Percentiles rank a stretch among this genome's conserved stretches.
Conservation (phyloP, 1,140 invertebrate genomes). For the Drosophila busckii region DNA sequence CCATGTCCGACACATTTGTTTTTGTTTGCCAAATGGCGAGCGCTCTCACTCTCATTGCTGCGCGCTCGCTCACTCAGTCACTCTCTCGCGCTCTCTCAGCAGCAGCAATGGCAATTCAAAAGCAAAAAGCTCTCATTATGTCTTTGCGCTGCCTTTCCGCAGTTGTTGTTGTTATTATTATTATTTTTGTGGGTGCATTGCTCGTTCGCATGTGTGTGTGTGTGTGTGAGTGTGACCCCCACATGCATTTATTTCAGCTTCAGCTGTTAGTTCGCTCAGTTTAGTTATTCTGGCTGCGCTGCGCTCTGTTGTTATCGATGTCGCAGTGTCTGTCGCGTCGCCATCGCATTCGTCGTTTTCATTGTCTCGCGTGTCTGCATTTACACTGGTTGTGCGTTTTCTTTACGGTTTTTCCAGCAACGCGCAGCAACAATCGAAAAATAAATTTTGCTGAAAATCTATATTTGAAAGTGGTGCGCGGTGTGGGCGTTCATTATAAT, state of each 20-base stretch:
- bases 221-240: constrained; percentile 24
- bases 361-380: constrained; percentile 53
- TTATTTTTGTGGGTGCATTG: constrained; percentile 62
- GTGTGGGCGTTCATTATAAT: too few relatives aligned
- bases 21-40: constrained; percentile 22
- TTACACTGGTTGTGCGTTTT: constrained; percentile 45
- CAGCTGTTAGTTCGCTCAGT: constrained; percentile 48
- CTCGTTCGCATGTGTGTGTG: constrained; percentile 17
- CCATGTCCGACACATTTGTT: constrained; percentile 27
- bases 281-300: constrained; percentile 45
- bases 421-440: constrained; percentile 14
- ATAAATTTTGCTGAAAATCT: constrained; percentile 35
- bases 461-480: too few relatives aligned
- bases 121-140: constrained; percentile 52
- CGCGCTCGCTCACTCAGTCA: background rate
- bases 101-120: too few relatives aligned
- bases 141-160: constrained; percentile 31
- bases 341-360: constrained; percentile 25
- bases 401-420: constrained; percentile 47
- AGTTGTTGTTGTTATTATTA: constrained; percentile 15
- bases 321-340: constrained; percentile 31
- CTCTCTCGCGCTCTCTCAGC: background rate
- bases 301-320: constrained; percentile 67
- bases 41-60: constrained; percentile 17
- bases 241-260: constrained; percentile 39